Evolutionary conservation across 2,113 vertebrate genomes (phyloP).

Genomic region (Terrapene triunguis): DNA sequence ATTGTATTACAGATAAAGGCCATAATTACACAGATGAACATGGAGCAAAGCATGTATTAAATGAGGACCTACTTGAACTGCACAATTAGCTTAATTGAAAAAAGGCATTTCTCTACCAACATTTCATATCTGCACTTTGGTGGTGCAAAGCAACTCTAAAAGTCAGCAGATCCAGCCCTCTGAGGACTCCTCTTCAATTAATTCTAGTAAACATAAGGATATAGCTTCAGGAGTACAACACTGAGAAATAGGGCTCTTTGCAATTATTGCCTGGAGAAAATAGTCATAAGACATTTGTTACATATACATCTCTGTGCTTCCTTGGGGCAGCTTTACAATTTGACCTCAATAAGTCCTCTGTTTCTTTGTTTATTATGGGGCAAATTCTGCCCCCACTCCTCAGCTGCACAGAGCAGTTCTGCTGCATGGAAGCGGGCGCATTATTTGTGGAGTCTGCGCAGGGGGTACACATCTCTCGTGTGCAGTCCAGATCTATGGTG

Average conservation of each 20-base stretch:
- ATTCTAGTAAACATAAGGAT: not conserved
- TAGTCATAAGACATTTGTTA: not conserved
- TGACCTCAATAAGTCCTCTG: not conserved
- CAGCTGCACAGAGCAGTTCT: not conserved
- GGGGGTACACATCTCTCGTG: not conserved
- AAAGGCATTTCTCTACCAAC: not conserved
- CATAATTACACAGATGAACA: not conserved
- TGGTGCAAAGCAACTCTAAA: not conserved
- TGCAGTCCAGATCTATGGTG: not conserved
- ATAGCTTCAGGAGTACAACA: not conserved
- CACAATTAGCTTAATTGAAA: not conserved
- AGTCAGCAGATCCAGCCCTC: not conserved
- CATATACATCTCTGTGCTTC: not conserved
- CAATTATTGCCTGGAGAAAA: not conserved
- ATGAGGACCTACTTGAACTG: not conserved
- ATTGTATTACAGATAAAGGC: slow-evolving; percentile 28
- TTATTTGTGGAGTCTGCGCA: not conserved
- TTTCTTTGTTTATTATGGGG: not conserved
- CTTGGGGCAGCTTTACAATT: not conserved
- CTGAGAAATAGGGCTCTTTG: not conserved
- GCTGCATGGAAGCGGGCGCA: not conserved
- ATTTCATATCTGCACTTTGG: not conserved
- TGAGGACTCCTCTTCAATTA: not conserved
- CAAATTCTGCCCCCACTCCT: not conserved
- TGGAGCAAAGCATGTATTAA: not conserved